Evolutionary conservation across 2,888 invertebrate genomes (phyloP).

Genomic region (Leuctra nigra): DNA sequence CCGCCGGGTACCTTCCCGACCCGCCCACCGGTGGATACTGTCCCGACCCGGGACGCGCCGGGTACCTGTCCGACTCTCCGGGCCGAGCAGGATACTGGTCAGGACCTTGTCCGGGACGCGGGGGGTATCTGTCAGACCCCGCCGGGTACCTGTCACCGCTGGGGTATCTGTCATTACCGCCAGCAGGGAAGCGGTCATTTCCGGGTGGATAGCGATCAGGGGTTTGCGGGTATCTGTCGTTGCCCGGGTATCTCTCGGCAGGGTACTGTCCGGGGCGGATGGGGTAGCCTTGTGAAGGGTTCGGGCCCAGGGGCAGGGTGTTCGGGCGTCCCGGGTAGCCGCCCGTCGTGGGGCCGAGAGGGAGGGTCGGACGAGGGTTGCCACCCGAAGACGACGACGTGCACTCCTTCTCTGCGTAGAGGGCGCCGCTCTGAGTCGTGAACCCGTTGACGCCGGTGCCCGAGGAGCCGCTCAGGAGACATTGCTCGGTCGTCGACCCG

Average conservation of each 20-base stretch:
- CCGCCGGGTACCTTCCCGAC: conserved; percentile 31
- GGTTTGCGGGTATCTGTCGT: not conserved
- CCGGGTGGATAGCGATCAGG: conserved; percentile 20
- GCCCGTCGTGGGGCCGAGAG: conserved; percentile 23
- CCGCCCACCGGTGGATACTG: conserved; percentile 22
- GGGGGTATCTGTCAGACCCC: not conserved
- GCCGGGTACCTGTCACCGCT: not conserved
- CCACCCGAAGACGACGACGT: conserved; percentile 25
- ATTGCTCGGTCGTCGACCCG: conserved; percentile 34
- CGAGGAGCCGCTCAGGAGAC: conserved; percentile 39
- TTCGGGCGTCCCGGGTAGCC: conserved; percentile 14
- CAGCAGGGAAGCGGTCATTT: not conserved
- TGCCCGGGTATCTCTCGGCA: not conserved
- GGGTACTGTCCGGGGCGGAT: conserved; percentile 4
- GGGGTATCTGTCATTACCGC: not conserved
- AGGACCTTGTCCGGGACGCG: conserved; percentile 1
- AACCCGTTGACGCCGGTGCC: conserved; percentile 36
- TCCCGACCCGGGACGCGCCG: conserved; percentile 18
- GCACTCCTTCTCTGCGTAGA: conserved; percentile 38
- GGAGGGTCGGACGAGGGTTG: conserved; percentile 21
- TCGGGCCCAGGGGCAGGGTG: conserved; percentile 5
- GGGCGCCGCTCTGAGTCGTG: conserved; percentile 36
- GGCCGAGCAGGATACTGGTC: conserved; percentile 14
- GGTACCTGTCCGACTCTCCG: conserved; percentile 10
- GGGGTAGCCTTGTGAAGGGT: not conserved